phyloP scores from a whole-genome alignment of 1,140 invertebrate genomes.

The Apocrypta bakeri region DNA sequence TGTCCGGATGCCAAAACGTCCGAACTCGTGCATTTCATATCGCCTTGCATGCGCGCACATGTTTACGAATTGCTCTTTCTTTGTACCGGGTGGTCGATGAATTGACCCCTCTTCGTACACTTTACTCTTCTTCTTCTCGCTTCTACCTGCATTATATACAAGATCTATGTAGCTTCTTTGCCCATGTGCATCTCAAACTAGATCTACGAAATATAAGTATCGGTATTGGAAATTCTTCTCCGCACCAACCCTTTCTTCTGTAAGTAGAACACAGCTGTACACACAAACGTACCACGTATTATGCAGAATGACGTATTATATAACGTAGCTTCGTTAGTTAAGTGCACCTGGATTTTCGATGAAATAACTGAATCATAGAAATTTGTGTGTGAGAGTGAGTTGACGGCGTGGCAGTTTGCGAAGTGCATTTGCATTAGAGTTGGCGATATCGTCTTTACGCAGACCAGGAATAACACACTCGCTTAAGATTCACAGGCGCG shows the following conservation, averaged over 20 bases:
- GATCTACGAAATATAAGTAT: not conserved
- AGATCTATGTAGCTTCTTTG: not conserved
- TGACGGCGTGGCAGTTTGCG: constrained; percentile 26
- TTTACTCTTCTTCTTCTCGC: constrained; percentile 50
- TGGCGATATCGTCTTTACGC: constrained; percentile 54
- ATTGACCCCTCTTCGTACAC: constrained; percentile 59
- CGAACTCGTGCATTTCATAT: constrained; percentile 74
- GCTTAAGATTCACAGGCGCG: constrained; percentile 57
- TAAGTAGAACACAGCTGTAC: not conserved
- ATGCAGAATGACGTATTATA: not conserved
- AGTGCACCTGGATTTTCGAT: constrained; percentile 8
- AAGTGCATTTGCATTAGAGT: constrained; percentile 70
- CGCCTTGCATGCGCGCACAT: constrained; percentile 68
- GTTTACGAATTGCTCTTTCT: constrained; percentile 57
- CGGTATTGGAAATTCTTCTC: constrained; percentile 6
- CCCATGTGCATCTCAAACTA: not conserved
- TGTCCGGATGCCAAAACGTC: constrained; percentile 75
- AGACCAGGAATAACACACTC: constrained; percentile 56
- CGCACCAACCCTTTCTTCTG: not conserved
- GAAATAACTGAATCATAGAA: constrained; percentile 8
- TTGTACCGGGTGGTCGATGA: constrained; percentile 65
- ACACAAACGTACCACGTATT: not conserved
- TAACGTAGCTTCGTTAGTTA: not conserved
- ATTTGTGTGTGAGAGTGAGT: not conserved
- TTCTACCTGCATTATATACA: too few species aligned